Evolutionary conservation across 2,113 vertebrate species (phyloP).

Genomic region (Pelvicachromis taeniatus): DNA sequence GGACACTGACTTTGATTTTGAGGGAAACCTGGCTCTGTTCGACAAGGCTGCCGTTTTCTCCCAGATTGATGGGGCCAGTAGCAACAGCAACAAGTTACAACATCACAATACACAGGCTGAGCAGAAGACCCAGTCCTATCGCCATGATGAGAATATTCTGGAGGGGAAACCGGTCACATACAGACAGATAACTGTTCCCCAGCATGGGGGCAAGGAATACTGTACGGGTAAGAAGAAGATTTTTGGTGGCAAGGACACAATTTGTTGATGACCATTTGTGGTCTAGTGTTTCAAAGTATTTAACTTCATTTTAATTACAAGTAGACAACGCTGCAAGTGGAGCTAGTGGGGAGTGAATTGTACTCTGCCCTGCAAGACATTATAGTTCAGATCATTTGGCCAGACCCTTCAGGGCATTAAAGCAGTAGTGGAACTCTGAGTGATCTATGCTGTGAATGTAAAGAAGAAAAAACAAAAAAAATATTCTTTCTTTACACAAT

Average conservation of each 20-base stretch:
- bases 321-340: neutral
- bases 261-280: neutral
- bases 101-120: conserved; percentile 77
- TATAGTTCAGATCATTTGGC: fast-evolving
- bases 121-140: conserved; percentile 75
- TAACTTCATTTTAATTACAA: neutral
- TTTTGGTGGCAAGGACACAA: neutral
- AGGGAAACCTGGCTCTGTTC: conserved; percentile 91
- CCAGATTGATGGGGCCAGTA: conserved; percentile 82
- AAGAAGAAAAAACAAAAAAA: fast-evolving
- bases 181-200: conserved; percentile 84
- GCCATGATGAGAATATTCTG: conserved; percentile 90
- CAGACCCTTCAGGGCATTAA: neutral
- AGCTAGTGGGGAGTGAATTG: neutral
- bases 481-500: neutral
- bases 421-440: neutral
- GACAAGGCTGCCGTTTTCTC: conserved; percentile 94
- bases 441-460: neutral
- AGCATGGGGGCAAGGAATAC: conserved; percentile 80
- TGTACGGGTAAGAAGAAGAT: conserved; percentile 80
- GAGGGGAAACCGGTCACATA: conserved; percentile 83
- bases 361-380: neutral
- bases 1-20: conserved; percentile 91
- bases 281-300: neutral
- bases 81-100: conserved; percentile 68